These are phyloP conservation scores for Rotaria magnacalcarata DNA, from an alignment of 2,888 invertebrate genomes.

Conservation along the genomic window DNA sequence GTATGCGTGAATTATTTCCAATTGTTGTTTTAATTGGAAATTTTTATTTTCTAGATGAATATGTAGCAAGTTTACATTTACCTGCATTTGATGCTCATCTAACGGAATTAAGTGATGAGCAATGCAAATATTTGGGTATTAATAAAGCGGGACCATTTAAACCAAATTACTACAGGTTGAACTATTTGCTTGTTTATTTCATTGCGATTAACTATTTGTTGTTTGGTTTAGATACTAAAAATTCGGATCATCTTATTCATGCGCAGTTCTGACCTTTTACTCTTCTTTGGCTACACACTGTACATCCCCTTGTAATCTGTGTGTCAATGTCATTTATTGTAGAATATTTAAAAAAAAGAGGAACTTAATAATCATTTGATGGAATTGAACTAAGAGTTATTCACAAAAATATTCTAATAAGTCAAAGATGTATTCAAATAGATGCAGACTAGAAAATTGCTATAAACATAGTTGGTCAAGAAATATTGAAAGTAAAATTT, in stretches of 20 bases:
- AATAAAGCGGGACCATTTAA: conserved; percentile 97
- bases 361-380: too few relatives aligned
- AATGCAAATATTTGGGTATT: conserved; percentile 91
- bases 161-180: conserved; percentile 89
- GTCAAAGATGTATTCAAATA: too few relatives aligned
- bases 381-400: too few relatives aligned
- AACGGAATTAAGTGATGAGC: conserved; percentile 89
- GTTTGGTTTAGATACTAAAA: background rate
- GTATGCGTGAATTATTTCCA: background rate
- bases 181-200: background rate
- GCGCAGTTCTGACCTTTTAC: background rate
- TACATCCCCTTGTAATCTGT: background rate
- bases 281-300: background rate
- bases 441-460: too few relatives aligned
- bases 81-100: conserved; percentile 94
- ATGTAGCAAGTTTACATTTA: conserved; percentile 90
- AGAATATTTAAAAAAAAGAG: background rate
- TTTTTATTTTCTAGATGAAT: conserved; percentile 69
- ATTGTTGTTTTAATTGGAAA: background rate
- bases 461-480: too few relatives aligned
- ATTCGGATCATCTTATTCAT: background rate
- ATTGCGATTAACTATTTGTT: background rate
- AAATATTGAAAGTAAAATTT: too few relatives aligned
- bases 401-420: too few relatives aligned
- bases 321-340: background rate